phyloP scores from a whole-genome alignment of 2,797 vertebrate genomes.

The Aulostomus chinensis region DNA sequence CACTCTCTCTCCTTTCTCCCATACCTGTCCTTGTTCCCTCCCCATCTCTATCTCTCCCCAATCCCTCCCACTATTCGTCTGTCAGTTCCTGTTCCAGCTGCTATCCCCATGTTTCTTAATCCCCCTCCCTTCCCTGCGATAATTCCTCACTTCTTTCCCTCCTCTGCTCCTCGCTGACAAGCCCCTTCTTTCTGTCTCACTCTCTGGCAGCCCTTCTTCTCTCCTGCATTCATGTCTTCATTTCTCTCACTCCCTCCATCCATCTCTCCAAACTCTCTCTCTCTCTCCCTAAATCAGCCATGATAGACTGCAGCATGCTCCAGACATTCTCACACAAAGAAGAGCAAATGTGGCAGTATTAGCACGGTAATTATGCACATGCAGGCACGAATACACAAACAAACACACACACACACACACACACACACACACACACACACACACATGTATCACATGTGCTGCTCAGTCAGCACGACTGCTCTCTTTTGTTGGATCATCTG shows the following conservation, averaged over 20 bases:
- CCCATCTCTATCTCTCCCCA: conserved; percentile 20
- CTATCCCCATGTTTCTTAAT: conserved; percentile 53
- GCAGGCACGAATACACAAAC: conserved; percentile 4
- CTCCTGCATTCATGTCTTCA: conserved; percentile 16
- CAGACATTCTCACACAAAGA: conserved; percentile 49
- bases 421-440: conserved; percentile 3
- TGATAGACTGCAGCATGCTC: conserved; percentile 65
- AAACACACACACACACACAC: not conserved
- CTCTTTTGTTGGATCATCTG: conserved; percentile 50
- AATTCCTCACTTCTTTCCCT: conserved; percentile 51
- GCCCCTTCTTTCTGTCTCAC: conserved; percentile 10
- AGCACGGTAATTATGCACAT: conserved; percentile 42
- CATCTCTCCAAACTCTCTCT: conserved; percentile 5
- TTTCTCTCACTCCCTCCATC: conserved; percentile 5
- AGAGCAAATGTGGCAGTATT: conserved; percentile 44
- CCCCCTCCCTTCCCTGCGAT: conserved; percentile 47
- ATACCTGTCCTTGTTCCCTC: conserved; percentile 48
- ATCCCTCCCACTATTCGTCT: conserved; percentile 38
- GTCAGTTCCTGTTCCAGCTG: conserved; percentile 55
- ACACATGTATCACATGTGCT: conserved; percentile 9
- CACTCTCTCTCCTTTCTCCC: conserved; percentile 20
- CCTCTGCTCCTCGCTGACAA: conserved; percentile 37
- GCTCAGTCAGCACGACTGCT: conserved; percentile 36
- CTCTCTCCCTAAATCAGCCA: conserved; percentile 50
- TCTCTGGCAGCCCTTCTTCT: conserved; percentile 33